A percentile compares a stretch with the other conserved stretches of the same genome.
These are phyloP conservation scores for Ceratina japonica DNA, from an alignment of 1,140 invertebrate genomes.

Conservation along the genomic window DNA sequence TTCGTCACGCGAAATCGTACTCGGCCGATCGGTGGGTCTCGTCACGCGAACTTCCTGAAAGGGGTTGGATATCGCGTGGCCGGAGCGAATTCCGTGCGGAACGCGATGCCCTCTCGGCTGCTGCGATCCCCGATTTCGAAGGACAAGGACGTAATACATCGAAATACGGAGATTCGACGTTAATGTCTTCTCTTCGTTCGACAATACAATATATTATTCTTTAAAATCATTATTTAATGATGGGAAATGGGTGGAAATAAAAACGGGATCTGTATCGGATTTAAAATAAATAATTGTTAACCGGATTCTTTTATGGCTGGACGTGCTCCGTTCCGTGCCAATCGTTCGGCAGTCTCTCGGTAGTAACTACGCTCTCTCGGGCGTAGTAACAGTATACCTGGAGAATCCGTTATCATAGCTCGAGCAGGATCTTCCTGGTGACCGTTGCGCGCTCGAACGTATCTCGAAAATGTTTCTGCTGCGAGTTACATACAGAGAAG, in stretches of 20 bases:
- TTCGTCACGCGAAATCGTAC: conserved; percentile 50
- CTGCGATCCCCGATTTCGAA: not conserved
- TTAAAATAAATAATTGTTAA: too few species aligned
- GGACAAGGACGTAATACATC: too few species aligned
- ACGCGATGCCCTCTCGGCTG: conserved; percentile 2
- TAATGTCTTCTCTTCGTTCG: too few species aligned
- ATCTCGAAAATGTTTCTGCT: conserved; percentile 7
- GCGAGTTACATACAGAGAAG: not conserved
- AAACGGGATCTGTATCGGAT: too few species aligned
- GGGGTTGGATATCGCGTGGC: conserved; percentile 48
- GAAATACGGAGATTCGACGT: too few species aligned
- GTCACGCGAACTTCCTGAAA: conserved; percentile 50
- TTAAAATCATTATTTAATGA: too few species aligned
- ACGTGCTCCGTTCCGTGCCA: conserved; percentile 64
- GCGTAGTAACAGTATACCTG: conserved; percentile 72
- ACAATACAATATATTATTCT: too few species aligned
- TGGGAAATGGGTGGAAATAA: too few species aligned
- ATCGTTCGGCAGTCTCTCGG: conserved; percentile 59
- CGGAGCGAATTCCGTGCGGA: conserved; percentile 31
- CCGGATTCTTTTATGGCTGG: conserved; percentile 58
- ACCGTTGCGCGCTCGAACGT: conserved; percentile 50
- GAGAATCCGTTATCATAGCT: conserved; percentile 73
- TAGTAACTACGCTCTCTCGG: conserved; percentile 56
- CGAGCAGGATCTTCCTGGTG: conserved; percentile 57
- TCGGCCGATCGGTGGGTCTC: conserved; percentile 43